Evolutionary conservation across 1,140 invertebrate species (phyloP).

Genomic region (Cataglyphis hispanica): DNA sequence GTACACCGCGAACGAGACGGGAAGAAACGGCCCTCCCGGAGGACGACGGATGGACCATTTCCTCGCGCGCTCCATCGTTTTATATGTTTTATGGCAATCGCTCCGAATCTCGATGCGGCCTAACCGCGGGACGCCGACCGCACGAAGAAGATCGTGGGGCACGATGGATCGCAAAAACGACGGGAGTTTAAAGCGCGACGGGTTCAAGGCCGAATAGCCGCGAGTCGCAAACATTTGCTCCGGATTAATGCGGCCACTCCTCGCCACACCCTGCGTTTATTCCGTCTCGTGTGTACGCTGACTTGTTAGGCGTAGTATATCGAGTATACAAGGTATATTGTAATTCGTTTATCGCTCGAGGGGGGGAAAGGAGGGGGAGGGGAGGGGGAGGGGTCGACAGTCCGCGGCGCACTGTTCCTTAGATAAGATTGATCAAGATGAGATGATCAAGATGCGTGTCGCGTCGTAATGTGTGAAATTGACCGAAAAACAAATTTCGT

Average conservation of each 20-base stretch:
- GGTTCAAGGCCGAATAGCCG: slow-evolving; percentile 70
- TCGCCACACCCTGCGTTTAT: slow-evolving; percentile 75
- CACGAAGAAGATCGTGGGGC: background rate
- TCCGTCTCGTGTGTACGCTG: slow-evolving; percentile 27
- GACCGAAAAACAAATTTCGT: slow-evolving; percentile 39
- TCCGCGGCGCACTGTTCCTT: too few relatives aligned
- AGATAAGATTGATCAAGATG: background rate
- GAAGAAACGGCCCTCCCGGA: slow-evolving; percentile 36
- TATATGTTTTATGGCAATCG: slow-evolving; percentile 36
- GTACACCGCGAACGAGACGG: slow-evolving; percentile 3
- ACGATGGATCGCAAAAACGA: background rate
- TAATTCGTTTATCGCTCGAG: slow-evolving; percentile 73
- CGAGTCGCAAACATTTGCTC: slow-evolving; percentile 60
- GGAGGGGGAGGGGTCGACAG: background rate
- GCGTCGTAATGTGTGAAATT: slow-evolving; percentile 28
- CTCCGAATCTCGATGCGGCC: slow-evolving; percentile 11
- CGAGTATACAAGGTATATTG: slow-evolving; percentile 47
- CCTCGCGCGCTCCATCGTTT: background rate
- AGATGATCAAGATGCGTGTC: slow-evolving; percentile 21
- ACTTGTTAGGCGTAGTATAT: slow-evolving; percentile 61
- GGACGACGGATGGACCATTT: slow-evolving; percentile 28
- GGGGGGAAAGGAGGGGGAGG: too few relatives aligned
- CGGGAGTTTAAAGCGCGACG: slow-evolving; percentile 47
- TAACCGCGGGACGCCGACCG: background rate
- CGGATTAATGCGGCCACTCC: slow-evolving; percentile 71